Percentiles rank a stretch among this genome's conserved stretches.
phyloP scores from a whole-genome alignment of 2,888 invertebrate genomes.

The Lutraria lutraria region DNA sequence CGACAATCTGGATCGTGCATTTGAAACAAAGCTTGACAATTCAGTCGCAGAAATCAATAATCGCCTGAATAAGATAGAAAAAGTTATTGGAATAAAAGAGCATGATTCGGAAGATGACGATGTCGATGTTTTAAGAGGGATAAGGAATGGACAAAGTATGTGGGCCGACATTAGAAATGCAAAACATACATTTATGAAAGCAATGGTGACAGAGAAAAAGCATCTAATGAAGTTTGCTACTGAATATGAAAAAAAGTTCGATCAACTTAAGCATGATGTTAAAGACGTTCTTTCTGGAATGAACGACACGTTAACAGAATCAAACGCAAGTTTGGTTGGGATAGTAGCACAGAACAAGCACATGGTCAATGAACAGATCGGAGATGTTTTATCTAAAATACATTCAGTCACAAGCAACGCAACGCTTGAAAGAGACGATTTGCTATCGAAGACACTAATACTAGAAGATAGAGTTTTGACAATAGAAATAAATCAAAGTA shows the following conservation, averaged over 20 bases:
- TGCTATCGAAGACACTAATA: neutral
- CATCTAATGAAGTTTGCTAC: neutral
- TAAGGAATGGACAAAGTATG: neutral
- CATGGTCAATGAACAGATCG: neutral
- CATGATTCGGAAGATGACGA: neutral
- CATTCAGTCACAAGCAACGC: neutral
- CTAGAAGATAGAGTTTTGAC: neutral
- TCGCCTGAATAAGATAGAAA: neutral
- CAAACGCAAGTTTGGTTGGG: neutral
- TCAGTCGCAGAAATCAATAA: neutral
- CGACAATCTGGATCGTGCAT: neutral
- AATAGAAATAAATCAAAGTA: neutral
- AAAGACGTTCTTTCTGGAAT: neutral
- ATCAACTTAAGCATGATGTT: neutral
- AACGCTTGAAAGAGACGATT: neutral
- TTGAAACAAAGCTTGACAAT: neutral
- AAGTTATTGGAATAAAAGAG: neutral
- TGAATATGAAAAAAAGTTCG: neutral
- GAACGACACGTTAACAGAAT: neutral
- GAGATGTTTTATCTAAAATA: neutral
- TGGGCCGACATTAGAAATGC: neutral
- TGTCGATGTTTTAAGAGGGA: neutral
- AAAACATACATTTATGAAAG: conserved; percentile 1
- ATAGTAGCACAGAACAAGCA: neutral
- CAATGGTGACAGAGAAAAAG: neutral